Base-by-base conservation (phyloP, 1,140 invertebrate species). In the Hylaeus volcanicus region DNA sequence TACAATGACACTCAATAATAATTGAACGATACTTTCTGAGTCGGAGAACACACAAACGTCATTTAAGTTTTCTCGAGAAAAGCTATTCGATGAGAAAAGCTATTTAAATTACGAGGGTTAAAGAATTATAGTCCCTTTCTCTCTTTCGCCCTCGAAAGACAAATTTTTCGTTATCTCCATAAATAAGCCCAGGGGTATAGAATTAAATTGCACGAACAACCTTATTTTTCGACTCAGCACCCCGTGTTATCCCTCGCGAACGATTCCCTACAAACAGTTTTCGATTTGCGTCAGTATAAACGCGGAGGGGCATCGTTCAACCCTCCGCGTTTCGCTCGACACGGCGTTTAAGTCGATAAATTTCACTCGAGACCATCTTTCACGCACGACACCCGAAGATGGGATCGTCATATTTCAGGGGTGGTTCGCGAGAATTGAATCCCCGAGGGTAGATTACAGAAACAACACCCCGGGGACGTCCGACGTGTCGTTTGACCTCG, bases 391-490 rank as follows among this genome's bases (percentile, higher is more conserved):
- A 60, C 8, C 26, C 9, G 15, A n/a, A 6, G 5, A 39, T 61
- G 53, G 48, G 55, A 60, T 74, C 60, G 71, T 12, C 39, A 55
- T 80, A 68, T 84, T 56, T 60, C 12, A 15, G 11, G 1, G 55
- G 58, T 48, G 55, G 61, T 11, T 8, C 63, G 58, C 39, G 58
- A 12, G 61, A 74, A 85, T 84, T 60, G 82, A 65, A 61, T 79
- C 65, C 70, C 26, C 48, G 51, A 61, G 71, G 60, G 15, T 84
- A 80, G 82, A 84, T 85, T 1, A 45, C 26, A 63, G 6, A 56
- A 58, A 63, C 69, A 78, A 79, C 39, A 43, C 53, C 3, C 5
- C 11, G 56, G n/a, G 68, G 5, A 8, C 26, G 64, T 26, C 43
- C 41, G 9, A 0, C n/a, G 65, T n/a, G 64, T 26, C 41, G 64